These are phyloP conservation scores for Semaprochilodus insignis DNA, from an alignment of 2,797 vertebrate genomes.

Conservation along the genomic window DNA sequence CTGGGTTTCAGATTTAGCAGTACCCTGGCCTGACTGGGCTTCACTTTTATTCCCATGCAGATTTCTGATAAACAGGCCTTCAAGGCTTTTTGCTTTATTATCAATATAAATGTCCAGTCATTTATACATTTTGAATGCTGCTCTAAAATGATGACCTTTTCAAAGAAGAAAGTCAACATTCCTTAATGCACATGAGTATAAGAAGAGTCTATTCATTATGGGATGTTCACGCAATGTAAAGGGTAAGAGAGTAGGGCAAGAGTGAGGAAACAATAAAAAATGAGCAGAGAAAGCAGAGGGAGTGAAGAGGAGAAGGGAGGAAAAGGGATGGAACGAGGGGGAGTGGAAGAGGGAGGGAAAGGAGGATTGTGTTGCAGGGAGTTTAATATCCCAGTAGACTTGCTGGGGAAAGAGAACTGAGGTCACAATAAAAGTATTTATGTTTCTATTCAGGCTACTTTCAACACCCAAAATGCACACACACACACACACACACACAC, in stretches of 20 bases:
- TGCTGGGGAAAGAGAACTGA: conserved; percentile 48
- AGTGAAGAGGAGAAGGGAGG: conserved; percentile 64
- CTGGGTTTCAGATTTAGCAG: too few relatives aligned
- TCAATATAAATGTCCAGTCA: too few relatives aligned
- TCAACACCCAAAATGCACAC: conserved; percentile 47
- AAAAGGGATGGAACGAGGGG: conserved; percentile 46
- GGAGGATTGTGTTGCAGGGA: conserved; percentile 43
- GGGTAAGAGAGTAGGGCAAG: conserved; percentile 25
- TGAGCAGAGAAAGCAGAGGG: conserved; percentile 27
- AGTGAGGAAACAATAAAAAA: conserved; percentile 12
- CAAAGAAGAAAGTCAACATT: too few relatives aligned
- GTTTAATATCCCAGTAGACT: conserved; percentile 55
- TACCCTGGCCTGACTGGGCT: too few relatives aligned
- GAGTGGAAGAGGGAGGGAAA: conserved; percentile 29
- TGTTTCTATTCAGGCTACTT: conserved; percentile 61
- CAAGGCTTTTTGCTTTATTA: too few relatives aligned
- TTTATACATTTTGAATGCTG: too few relatives aligned
- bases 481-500: conserved; percentile 16
- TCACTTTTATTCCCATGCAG: too few relatives aligned
- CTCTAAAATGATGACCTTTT: too few relatives aligned
- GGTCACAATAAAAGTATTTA: conserved; percentile 62
- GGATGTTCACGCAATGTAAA: not conserved
- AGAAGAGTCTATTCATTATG: too few relatives aligned
- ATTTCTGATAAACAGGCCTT: too few relatives aligned
- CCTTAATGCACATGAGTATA: too few relatives aligned